Evolutionary conservation across 2,888 invertebrate species (phyloP).

Genomic region (Heliconius charithonia): DNA sequence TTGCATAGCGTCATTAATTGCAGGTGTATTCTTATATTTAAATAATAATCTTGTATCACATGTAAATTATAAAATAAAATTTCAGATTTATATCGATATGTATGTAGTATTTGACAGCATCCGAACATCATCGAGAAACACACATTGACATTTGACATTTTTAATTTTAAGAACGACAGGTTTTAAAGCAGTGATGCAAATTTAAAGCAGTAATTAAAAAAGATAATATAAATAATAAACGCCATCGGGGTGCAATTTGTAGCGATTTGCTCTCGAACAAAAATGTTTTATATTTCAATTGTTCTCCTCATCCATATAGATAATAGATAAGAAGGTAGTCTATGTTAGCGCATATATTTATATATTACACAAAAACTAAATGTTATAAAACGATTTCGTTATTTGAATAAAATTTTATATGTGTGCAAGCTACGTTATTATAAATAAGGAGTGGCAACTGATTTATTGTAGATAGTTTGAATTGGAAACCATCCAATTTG

Average conservation of each 20-base stretch:
- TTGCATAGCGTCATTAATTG: neutral
- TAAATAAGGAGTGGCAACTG: conserved; percentile 43
- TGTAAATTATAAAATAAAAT: neutral
- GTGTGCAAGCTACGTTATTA: conserved; percentile 34
- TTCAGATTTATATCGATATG: neutral
- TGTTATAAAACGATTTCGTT: conserved; percentile 8
- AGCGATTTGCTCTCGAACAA: no score
- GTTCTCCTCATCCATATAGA: neutral
- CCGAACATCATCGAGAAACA: conserved; percentile 53
- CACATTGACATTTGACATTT: neutral
- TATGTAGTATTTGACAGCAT: conserved; percentile 62
- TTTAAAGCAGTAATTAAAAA: neutral
- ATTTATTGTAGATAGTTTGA: conserved; percentile 45
- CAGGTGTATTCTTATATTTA: no score
- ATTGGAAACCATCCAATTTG: conserved; percentile 47
- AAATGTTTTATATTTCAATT: neutral
- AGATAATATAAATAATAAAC: neutral
- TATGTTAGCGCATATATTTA: neutral
- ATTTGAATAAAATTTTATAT: conserved; percentile 32
- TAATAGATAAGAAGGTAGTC: neutral
- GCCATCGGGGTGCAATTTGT: neutral
- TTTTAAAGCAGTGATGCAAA: conserved; percentile 22
- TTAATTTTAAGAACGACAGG: conserved; percentile 34
- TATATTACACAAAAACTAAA: neutral
- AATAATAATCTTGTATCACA: neutral